phyloP scores from a whole-genome alignment of 1,140 invertebrate species.

The Oscheius sp. region DNA sequence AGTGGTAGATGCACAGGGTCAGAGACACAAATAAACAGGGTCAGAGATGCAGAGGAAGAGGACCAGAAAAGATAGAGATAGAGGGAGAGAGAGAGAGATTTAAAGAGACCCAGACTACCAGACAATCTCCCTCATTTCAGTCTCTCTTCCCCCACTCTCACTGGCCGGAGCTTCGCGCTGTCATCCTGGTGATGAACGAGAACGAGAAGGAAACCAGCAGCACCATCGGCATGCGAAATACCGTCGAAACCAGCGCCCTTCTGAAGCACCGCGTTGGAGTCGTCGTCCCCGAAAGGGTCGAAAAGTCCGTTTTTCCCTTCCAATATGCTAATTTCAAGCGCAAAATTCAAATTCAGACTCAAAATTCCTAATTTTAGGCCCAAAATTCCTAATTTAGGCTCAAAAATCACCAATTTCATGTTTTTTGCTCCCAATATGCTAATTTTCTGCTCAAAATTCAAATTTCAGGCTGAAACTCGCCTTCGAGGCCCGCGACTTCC shows the following conservation, averaged over 20 bases:
- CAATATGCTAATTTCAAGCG: no score
- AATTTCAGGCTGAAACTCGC: constrained; percentile 65
- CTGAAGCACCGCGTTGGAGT: constrained; percentile 73
- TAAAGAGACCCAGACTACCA: no score
- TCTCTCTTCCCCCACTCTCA: constrained; percentile 67
- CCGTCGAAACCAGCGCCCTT: constrained; percentile 78
- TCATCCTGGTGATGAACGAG: constrained; percentile 86
- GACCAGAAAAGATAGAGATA: no score
- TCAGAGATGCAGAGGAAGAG: no score
- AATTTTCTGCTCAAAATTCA: constrained; percentile 1
- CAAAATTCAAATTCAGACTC: no score
- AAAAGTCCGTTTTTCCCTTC: constrained; percentile 65
- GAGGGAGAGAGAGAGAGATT: no score
- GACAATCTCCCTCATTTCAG: no score
- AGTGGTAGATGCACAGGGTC: no score
- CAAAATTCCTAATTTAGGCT: no score
- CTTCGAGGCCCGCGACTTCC: constrained; percentile 78
- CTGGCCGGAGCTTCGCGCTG: constrained; percentile 85
- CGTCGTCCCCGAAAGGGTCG: constrained; percentile 72
- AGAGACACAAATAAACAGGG: no score
- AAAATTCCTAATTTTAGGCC: no score
- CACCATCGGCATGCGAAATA: constrained; percentile 83
- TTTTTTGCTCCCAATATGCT: no score
- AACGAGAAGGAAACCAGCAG: constrained; percentile 81
- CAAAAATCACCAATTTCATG: background rate